These are phyloP conservation scores for Latrodectus geometricus DNA, from an alignment of 1,140 invertebrate genomes.

Conservation along the genomic window DNA sequence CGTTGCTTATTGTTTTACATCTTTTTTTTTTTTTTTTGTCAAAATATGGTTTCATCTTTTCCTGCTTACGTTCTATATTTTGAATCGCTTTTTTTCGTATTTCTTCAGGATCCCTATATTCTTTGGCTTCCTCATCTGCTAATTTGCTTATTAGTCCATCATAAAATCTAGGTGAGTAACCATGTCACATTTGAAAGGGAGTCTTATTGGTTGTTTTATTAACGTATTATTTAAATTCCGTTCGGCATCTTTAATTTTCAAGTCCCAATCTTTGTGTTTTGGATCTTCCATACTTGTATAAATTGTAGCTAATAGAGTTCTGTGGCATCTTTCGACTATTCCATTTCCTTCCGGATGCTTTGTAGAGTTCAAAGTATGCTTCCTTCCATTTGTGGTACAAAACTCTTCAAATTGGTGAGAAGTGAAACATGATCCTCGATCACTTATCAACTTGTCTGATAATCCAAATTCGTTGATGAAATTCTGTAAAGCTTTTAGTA, in stretches of 20 bases:
- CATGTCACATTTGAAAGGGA: no score
- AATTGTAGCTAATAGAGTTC: not conserved
- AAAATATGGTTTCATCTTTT: not conserved
- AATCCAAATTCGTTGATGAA: not conserved
- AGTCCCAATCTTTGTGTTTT: not conserved
- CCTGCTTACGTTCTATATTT: not conserved
- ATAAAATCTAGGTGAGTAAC: no score
- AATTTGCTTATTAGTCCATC: no score
- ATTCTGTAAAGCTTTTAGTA: not conserved
- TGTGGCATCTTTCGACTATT: not conserved
- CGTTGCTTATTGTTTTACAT: not conserved
- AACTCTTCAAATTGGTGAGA: not conserved
- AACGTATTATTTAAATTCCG: no score
- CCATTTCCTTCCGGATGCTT: not conserved
- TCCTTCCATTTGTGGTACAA: not conserved
- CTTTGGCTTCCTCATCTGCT: not conserved
- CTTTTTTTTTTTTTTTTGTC: not conserved
- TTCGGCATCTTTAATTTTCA: no score
- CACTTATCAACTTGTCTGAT: not conserved
- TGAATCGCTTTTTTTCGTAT: not conserved
- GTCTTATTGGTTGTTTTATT: no score
- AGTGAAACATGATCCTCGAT: slow-evolving; percentile 6
- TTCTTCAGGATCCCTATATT: not conserved
- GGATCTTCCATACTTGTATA: not conserved
- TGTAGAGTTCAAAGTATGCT: slow-evolving; percentile 3